Base-by-base conservation (phyloP, 2,888 invertebrate species). In the Alitta virens region DNA sequence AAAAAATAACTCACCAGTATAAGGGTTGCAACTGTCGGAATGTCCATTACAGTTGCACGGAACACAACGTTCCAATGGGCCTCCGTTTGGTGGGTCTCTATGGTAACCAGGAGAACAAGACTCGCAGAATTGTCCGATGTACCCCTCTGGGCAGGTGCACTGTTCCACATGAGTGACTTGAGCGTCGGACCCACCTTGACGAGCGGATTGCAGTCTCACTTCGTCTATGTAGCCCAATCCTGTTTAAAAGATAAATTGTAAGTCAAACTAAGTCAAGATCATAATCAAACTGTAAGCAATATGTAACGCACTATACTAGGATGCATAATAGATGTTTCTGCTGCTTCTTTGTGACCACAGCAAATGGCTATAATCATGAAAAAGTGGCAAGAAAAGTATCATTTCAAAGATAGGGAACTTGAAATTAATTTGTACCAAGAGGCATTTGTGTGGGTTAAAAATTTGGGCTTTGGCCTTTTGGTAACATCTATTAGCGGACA, bases 11-110 rank as follows among this genome's bases (percentile, higher is more conserved):
- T 53, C 60, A 79, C 80, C 79, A 55, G 77, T 72, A 53, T 77
- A 74, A 21, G 75, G 69, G 74, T 99, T 97, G 82, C 99, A 99
- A 72, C 92, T 91, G 64, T 92, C 92, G 0, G 98, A 94, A 79
- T 99, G 99, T 0, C 91, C 90, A 76, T 99, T 94, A 77, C 99
- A 99, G 77, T 96, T 92, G 79, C 99, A 99, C 7, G 94, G 93
- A 40, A 97, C 91, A 79, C 99, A 99, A 1, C 89, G 88, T 68
- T 93, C 91, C 78, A 96, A 95, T 0, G 95, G 91, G 1, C 97
- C 97, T 0, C 96, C 94, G 69, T 90, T 89, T 0, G 92, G 89
- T 0, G 93, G 92, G 69, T 92, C 92, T 71, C 98, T 93, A 54
- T 94, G 89, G 80, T 88, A 99, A 0, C 97, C 97, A 0, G 96